Base-by-base conservation (phyloP, 2,888 invertebrate species). In the Lycia hirtaria region DNA sequence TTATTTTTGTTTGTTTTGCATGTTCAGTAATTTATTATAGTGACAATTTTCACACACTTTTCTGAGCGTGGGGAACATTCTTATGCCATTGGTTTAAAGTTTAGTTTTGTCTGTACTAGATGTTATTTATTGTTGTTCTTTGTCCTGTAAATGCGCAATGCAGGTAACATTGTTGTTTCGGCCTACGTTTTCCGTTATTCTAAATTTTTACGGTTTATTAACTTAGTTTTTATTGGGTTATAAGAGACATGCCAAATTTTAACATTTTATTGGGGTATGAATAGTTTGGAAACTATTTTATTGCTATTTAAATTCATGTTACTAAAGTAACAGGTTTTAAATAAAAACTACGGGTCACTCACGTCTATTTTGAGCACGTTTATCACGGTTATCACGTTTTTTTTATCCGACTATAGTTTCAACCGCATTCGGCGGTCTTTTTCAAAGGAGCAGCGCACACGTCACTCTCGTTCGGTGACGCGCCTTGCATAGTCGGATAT, bases 141-240 rank as follows among this genome's bases (percentile, higher is more conserved):
- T 57, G 69, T 65, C 45, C 48, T 54, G 62, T 58, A 51, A 69
- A 75, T 73, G 73, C 75, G 76, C 80, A 78, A 64, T 79, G 80
- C 80, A 73, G 78, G 64, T 69, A 52, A 56, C 43, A 52, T 38
- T 49, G 62, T 58, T 50, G 60, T 52, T 69, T 67, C 59, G 49
- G 56, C 64, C 54, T 63, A 68, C 64, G 65, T 64, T 66, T n/a
- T 55, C 28, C 59, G 64, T 64, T 66, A 56, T 65, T 67, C 38
- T 68, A 64, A 60, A 65, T 68, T 70, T 69, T 57, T 47, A 48
- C 45, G 49, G 65, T 51, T 65, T 68, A 68, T 70, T 62, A 58
- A 53, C 43, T 55, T 54, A 47, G 20, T 28, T 48, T 53, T 49
- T 22, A 51, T 52, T 49, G 30, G 30, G 47, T 59, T 62, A 45